Evolutionary conservation across 2,888 invertebrate species (phyloP), one percentile per base, ranked within the genome.

Genomic region (Nemapogon koenigi): DNA sequence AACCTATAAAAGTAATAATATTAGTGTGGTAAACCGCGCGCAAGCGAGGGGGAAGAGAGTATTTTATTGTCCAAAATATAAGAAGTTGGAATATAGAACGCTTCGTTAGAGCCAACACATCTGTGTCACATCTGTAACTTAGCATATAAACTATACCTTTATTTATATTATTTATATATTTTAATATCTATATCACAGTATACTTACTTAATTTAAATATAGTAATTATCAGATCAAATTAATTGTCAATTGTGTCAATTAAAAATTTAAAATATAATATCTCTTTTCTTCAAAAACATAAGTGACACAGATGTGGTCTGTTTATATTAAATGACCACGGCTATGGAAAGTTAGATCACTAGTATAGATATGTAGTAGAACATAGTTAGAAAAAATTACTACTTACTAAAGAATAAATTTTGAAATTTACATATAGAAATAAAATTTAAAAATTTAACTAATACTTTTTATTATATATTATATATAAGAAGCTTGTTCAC

Each of bases 381-480:
- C 8, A 29, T 72, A 75, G 71, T 64, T 75, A 75, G 72, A 71
- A 62, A 69, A 73, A 33, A 39, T 19, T 69, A 73, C 63, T 69
- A 69, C 65, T 60, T 71, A 65, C 15, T 66, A 59, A 51, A 45
- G 41, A 50, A 63, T 60, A 70, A 70, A 66, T 63, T 70, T 73
- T 73, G 64, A 75, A 76, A 72, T 75, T 72, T 73, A 78, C 75
- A 70, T 65, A 75, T 78, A 76, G 73, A 67, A 73, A 69, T 71
- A 60, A 71, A 73, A 71, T 32, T 68, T 69, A 64, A 71, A 76
- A 73, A 62, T 71, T 72, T 70, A 73, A 69, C 65, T 75, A 73
- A 71, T 73, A 73, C 71, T 72, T 76, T 73, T 75, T 72, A 75
- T 73, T 73, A 73, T 39, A n/a, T n/a, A 27, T 68, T 58, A 26